phyloP scores from a whole-genome alignment of 2,113 vertebrate species.

The Callipepla squamata region DNA sequence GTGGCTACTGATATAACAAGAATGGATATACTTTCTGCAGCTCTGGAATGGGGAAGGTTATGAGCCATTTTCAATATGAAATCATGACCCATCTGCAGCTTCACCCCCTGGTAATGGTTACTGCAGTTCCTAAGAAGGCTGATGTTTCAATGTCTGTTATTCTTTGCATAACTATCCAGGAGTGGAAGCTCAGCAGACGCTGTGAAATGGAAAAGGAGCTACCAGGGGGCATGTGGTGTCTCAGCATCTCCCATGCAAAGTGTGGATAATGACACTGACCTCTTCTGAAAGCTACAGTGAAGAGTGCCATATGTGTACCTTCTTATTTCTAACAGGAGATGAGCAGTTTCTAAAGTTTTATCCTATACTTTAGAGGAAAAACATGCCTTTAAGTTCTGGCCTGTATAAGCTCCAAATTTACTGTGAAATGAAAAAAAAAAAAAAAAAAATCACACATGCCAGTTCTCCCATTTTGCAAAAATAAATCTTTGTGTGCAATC shows the following conservation, averaged over 20 bases:
- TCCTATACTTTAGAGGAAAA: background rate
- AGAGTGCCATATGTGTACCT: background rate
- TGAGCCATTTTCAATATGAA: background rate
- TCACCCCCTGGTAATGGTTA: accelerated
- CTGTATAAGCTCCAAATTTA: background rate
- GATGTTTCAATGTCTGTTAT: background rate
- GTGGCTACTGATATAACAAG: accelerated
- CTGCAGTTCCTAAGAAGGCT: background rate
- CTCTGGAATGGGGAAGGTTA: background rate
- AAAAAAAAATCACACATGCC: background rate
- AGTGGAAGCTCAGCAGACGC: background rate
- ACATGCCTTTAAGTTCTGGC: background rate
- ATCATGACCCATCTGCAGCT: background rate
- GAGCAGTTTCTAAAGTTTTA: background rate
- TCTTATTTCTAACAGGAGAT: background rate
- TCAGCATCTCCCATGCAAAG: background rate
- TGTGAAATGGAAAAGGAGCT: background rate
- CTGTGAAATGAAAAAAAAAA: background rate
- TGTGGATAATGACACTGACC: background rate
- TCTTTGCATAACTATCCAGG: accelerated
- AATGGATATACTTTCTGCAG: accelerated
- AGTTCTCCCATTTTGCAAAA: background rate
- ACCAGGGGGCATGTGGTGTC: background rate
- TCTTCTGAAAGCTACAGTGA: background rate
- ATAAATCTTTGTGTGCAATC: background rate